phyloP scores from a whole-genome alignment of 2,888 invertebrate genomes.

The Lissocephala sabroskyi region DNA sequence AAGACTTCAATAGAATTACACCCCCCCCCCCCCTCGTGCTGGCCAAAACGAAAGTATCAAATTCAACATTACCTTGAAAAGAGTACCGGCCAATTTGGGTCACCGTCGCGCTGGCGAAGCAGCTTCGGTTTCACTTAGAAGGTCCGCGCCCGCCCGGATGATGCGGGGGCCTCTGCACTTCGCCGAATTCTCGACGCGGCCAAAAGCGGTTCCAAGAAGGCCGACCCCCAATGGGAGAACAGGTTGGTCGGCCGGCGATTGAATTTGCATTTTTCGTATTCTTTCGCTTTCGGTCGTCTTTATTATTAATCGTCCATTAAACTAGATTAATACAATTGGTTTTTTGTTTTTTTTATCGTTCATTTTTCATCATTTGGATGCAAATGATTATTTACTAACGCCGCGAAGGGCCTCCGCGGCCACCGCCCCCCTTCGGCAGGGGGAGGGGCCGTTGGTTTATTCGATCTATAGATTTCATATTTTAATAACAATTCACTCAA shows the following conservation, averaged over 20 bases:
- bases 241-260: slow-evolving; percentile 37
- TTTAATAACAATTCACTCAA: slow-evolving; percentile 63
- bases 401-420: slow-evolving; percentile 26
- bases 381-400: slow-evolving; percentile 57
- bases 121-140: too few species aligned
- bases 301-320: slow-evolving; percentile 58
- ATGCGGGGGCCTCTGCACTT: slow-evolving; percentile 6
- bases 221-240: too few species aligned
- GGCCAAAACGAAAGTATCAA: slow-evolving; percentile 56
- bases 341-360: slow-evolving; percentile 45
- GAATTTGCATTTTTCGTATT: slow-evolving; percentile 43
- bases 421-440: slow-evolving; percentile 42
- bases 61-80: slow-evolving; percentile 51
- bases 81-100: slow-evolving; percentile 45
- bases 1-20: slow-evolving; percentile 43
- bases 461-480: slow-evolving; percentile 57
- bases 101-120: too few species aligned
- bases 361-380: too few species aligned
- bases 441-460: too few species aligned
- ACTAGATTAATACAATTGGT: slow-evolving; percentile 60
- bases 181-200: not conserved
- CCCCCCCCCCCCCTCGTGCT: too few species aligned
- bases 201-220: not conserved
- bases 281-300: slow-evolving; percentile 22
- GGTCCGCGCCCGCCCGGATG: too few species aligned